phyloP scores from a whole-genome alignment of 2,113 vertebrate species.

The Cranoglanis bouderius region DNA sequence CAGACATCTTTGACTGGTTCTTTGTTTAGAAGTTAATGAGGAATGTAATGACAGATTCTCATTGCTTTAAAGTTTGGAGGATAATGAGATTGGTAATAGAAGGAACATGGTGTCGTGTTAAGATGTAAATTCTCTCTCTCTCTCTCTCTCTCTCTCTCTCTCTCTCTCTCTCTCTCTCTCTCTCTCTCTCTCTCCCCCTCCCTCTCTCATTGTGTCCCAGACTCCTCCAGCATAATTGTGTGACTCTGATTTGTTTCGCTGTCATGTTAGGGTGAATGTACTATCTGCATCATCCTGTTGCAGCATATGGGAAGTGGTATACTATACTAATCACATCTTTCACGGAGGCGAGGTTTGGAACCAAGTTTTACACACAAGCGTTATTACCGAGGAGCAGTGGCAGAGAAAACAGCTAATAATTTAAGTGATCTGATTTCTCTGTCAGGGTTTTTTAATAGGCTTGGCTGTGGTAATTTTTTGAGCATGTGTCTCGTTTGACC shows the following conservation, averaged over 20 bases:
- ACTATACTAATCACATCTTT: conserved; percentile 25
- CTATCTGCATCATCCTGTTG: conserved; percentile 33
- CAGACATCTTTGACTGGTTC: conserved; percentile 28
- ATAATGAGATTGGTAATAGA: conserved; percentile 53
- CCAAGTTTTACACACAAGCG: background rate
- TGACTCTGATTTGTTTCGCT: conserved; percentile 35
- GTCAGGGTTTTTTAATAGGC: background rate
- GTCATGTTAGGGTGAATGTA: conserved; percentile 38
- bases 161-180: background rate
- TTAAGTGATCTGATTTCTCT: conserved; percentile 21
- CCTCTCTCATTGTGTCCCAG: background rate
- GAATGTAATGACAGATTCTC: conserved; percentile 54
- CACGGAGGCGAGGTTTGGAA: background rate
- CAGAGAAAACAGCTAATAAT: conserved; percentile 1
- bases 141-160: background rate
- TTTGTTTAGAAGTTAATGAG: conserved; percentile 56
- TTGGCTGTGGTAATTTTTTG: background rate
- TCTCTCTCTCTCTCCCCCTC: background rate
- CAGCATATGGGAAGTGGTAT: conserved; percentile 20
- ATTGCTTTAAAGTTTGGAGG: conserved; percentile 46
- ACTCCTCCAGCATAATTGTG: conserved; percentile 12
- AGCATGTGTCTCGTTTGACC: conserved; percentile 40
- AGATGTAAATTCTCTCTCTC: conserved; percentile 40
- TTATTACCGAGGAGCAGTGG: background rate
- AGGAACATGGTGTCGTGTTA: conserved; percentile 15